Evolutionary conservation across 2,888 invertebrate genomes (phyloP).

Genomic region (Xestoiulus laeticollis): DNA sequence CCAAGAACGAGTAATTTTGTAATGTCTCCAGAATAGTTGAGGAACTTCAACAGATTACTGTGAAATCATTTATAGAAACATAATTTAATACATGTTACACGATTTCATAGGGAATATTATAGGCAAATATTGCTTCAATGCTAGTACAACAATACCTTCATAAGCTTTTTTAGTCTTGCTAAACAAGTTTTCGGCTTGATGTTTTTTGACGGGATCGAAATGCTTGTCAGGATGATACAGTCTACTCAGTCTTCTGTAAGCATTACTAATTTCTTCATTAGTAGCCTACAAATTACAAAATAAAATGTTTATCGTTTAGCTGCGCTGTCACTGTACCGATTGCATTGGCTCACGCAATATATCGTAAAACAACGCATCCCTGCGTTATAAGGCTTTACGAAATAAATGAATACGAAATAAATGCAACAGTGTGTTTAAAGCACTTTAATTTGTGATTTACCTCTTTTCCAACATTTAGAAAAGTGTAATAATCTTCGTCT

Average conservation of each 20-base stretch:
- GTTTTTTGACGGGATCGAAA: constrained; percentile 80
- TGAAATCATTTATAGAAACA: too few relatives aligned
- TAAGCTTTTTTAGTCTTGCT: constrained; percentile 93
- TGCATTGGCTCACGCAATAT: background rate
- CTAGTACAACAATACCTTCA: constrained; percentile 71
- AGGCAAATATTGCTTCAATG: background rate
- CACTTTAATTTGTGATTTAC: constrained; percentile 67
- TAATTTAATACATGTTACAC: too few relatives aligned
- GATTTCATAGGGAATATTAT: too few relatives aligned
- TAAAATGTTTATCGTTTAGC: constrained; percentile 4
- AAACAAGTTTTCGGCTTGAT: constrained; percentile 91
- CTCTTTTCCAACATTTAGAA: constrained; percentile 83
- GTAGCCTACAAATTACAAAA: constrained; percentile 76
- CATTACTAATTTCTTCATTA: constrained; percentile 89
- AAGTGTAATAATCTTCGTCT: constrained; percentile 84
- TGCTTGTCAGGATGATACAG: constrained; percentile 99
- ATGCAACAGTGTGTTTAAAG: background rate
- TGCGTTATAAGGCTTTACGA: background rate
- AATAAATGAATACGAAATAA: background rate
- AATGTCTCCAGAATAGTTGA: too few relatives aligned
- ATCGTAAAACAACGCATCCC: background rate
- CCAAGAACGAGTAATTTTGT: too few relatives aligned
- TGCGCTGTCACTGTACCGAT: background rate
- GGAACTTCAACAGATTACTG: too few relatives aligned
- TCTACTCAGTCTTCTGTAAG: constrained; percentile 89